Conservation (phyloP, 2,888 invertebrate species). For the Sussaba pulchella region DNA sequence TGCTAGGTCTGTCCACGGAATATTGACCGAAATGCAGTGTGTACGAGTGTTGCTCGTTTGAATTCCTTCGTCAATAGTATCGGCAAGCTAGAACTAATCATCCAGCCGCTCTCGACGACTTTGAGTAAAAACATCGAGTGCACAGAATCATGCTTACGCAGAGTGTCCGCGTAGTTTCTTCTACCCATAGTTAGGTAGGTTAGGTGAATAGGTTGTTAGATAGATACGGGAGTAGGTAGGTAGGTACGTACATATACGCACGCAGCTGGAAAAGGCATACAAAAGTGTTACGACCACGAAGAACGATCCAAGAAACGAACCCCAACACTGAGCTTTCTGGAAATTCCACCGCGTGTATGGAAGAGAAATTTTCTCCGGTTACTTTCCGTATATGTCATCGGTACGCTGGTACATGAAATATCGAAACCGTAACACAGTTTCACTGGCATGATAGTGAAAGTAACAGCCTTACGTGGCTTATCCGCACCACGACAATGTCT, state of each 20-base stretch:
- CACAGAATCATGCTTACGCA: conserved; percentile 14
- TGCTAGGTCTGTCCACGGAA: too few relatives aligned
- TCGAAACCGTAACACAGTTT: neutral
- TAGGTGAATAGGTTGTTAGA: too few relatives aligned
- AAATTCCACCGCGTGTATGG: conserved; percentile 59
- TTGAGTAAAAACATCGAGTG: conserved; percentile 17
- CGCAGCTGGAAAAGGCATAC: conserved; percentile 24
- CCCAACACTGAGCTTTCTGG: conserved; percentile 61
- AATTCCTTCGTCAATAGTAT: conserved; percentile 9
- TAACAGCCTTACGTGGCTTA: conserved; percentile 38
- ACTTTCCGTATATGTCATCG: neutral
- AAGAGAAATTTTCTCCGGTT: conserved; percentile 41
- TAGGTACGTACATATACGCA: conserved; percentile 2
- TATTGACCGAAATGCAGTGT: too few relatives aligned
- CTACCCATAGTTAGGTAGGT: conserved; percentile 2
- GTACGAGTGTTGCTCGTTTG: neutral
- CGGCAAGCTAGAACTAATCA: conserved; percentile 47
- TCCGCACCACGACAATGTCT: conserved; percentile 49
- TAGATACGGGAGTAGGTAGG: neutral
- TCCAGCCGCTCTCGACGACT: neutral
- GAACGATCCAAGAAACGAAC: conserved; percentile 63
- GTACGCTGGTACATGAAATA: neutral
- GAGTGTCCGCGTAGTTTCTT: neutral
- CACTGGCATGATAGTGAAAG: conserved; percentile 32
- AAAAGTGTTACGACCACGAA: conserved; percentile 65